phyloP scores from a whole-genome alignment of 1,140 invertebrate species.

The Dendroctonus ponderosae region DNA sequence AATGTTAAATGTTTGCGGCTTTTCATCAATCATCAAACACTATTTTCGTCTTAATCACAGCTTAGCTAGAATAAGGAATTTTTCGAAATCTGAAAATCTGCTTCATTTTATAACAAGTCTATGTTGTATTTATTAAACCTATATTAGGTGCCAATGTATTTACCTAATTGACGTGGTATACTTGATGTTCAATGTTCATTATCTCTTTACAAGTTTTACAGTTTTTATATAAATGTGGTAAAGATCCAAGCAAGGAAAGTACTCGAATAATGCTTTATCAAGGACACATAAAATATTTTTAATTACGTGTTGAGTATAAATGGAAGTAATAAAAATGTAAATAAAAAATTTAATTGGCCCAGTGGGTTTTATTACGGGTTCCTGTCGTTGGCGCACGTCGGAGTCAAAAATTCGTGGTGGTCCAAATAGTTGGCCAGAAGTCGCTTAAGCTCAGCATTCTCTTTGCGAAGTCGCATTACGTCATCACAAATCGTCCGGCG shows the following conservation, averaged over 20 bases:
- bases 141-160: slow-evolving; percentile 21
- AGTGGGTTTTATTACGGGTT: neutral
- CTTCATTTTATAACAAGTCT: too few species aligned
- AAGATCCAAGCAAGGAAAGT: too few species aligned
- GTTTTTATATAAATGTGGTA: neutral
- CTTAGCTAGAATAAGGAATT: too few species aligned
- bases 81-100: too few species aligned
- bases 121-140: slow-evolving; percentile 12
- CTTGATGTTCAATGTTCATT: neutral
- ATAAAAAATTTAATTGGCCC: neutral
- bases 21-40: neutral
- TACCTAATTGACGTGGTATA: slow-evolving; percentile 12
- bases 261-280: too few species aligned
- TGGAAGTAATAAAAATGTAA: slow-evolving; percentile 3
- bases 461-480: slow-evolving; percentile 40
- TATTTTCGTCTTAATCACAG: neutral
- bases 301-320: neutral
- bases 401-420: slow-evolving; percentile 27
- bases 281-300: neutral
- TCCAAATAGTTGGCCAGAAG: slow-evolving; percentile 41
- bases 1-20: neutral
- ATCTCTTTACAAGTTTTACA: neutral
- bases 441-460: slow-evolving; percentile 42
- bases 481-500: slow-evolving; percentile 43
- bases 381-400: slow-evolving; percentile 28